Conservation (phyloP, 2,888 invertebrate genomes). For the Drosophila nigritarsus region DNA sequence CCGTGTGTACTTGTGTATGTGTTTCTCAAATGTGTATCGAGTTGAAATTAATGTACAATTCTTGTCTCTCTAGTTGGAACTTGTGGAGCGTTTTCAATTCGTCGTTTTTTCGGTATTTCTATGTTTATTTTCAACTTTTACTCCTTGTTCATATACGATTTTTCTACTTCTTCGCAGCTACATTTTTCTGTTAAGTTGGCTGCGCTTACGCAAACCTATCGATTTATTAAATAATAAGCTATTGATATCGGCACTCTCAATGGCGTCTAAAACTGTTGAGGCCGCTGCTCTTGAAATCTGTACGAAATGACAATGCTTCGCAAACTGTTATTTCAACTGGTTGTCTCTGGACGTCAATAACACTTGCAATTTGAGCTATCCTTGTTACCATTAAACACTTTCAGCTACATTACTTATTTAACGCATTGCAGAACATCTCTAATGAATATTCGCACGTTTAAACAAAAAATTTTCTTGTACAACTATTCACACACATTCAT, state of each 20-base stretch:
- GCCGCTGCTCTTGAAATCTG: slow-evolving; percentile 25
- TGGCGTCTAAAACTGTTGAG: slow-evolving; percentile 49
- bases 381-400: neutral
- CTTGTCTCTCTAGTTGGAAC: slow-evolving; percentile 24
- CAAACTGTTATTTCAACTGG: slow-evolving; percentile 38
- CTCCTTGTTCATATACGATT: slow-evolving; percentile 59
- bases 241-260: slow-evolving; percentile 34
- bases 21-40: slow-evolving; percentile 30
- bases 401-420: neutral
- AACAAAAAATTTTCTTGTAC: slow-evolving; percentile 26
- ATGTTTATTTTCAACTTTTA: slow-evolving; percentile 59
- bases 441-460: neutral
- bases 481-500: slow-evolving; percentile 23
- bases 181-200: slow-evolving; percentile 61
- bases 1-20: slow-evolving; percentile 42
- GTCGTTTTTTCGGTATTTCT: slow-evolving; percentile 31
- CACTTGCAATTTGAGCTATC: neutral
- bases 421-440: neutral
- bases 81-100: slow-evolving; percentile 29
- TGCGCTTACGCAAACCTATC: slow-evolving; percentile 60
- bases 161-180: slow-evolving; percentile 61
- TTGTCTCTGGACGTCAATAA: neutral
- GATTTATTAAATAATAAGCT: slow-evolving; percentile 41
- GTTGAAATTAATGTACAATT: slow-evolving; percentile 45
- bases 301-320: slow-evolving; percentile 12